These are phyloP conservation scores for Neopipo cinnamomea DNA, from an alignment of 2,113 vertebrate genomes.

Conservation along the genomic window DNA sequence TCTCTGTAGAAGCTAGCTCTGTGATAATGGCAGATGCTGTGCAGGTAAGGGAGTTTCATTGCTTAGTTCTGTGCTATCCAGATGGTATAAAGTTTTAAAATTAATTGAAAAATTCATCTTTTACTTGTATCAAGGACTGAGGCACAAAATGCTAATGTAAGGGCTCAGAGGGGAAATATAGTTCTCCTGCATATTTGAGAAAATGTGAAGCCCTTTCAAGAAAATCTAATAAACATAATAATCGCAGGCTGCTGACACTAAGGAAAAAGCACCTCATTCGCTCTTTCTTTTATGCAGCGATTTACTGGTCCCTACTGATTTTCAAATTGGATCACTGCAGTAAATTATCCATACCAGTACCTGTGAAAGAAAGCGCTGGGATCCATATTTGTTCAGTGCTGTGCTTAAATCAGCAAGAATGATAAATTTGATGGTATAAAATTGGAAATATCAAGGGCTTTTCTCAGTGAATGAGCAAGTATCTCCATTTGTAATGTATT, in stretches of 20 bases:
- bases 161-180: slow-evolving; percentile 79
- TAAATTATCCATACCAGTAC: slow-evolving; percentile 80
- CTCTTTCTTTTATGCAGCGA: slow-evolving; percentile 77
- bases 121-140: slow-evolving; percentile 70
- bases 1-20: slow-evolving; percentile 16
- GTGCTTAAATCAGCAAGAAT: slow-evolving; percentile 88
- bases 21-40: slow-evolving; percentile 59
- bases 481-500: slow-evolving; percentile 76
- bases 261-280: slow-evolving; percentile 81
- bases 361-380: slow-evolving; percentile 76
- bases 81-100: slow-evolving; percentile 72
- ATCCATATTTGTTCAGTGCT: slow-evolving; percentile 80
- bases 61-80: slow-evolving; percentile 51
- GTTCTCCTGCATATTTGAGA: slow-evolving; percentile 82
- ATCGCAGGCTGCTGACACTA: slow-evolving; percentile 83
- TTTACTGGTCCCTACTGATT: slow-evolving; percentile 82
- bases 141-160: slow-evolving; percentile 80
- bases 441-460: slow-evolving; percentile 81
- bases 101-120: slow-evolving; percentile 81
- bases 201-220: slow-evolving; percentile 82
- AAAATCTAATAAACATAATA: slow-evolving; percentile 86
- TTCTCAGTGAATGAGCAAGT: slow-evolving; percentile 70
- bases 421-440: slow-evolving; percentile 78
- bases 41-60: slow-evolving; percentile 59
- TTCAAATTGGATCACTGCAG: slow-evolving; percentile 82